Conservation (phyloP, 2,113 vertebrate genomes). For the Gobio gobio region DNA sequence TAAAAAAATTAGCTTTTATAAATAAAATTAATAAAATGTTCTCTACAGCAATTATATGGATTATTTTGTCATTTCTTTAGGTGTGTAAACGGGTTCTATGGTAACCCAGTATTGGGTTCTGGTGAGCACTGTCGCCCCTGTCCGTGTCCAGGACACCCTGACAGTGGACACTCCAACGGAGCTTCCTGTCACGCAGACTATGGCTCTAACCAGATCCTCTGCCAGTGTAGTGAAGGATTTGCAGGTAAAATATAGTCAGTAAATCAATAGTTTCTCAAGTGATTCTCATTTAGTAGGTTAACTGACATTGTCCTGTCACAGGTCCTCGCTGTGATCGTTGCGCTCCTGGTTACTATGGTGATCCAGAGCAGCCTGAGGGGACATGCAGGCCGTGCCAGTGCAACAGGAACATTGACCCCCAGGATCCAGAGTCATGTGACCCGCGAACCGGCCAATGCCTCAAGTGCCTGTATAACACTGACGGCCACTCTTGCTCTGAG, state of each 20-base stretch:
- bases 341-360: constrained; percentile 82
- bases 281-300: not conserved
- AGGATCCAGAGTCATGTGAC: constrained; percentile 82
- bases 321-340: constrained; percentile 83
- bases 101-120: constrained; percentile 83
- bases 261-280: constrained; percentile 48
- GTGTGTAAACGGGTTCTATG: constrained; percentile 82
- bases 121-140: constrained; percentile 86
- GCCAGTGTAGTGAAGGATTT: constrained; percentile 81
- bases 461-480: constrained; percentile 81
- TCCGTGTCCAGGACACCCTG: constrained; percentile 81
- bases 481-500: constrained; percentile 73
- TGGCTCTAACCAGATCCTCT: constrained; percentile 78
- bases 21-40: not conserved
- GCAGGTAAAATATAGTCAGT: constrained; percentile 66
- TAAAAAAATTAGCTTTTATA: not conserved
- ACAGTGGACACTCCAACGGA: constrained; percentile 79
- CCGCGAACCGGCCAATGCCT: constrained; percentile 79
- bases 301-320: constrained; percentile 47
- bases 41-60: not conserved
- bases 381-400: constrained; percentile 82
- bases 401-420: constrained; percentile 82
- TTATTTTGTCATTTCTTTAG: constrained; percentile 61
- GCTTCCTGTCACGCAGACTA: constrained; percentile 75
- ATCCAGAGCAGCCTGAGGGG: constrained; percentile 69